phyloP scores from a whole-genome alignment of 2,888 invertebrate species.

The Diadegma fenestrale region DNA sequence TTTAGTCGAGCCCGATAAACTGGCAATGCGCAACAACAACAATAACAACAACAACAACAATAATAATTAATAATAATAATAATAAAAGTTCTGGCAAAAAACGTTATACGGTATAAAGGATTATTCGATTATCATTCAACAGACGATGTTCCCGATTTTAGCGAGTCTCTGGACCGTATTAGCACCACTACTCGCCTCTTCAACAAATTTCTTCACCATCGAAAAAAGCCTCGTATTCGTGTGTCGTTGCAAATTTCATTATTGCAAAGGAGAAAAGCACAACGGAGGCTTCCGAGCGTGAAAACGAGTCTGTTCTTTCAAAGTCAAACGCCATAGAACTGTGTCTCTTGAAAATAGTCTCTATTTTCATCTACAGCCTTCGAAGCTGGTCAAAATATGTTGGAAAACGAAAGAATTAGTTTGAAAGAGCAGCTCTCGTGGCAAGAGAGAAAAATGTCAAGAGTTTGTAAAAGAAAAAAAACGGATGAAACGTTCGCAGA shows the following conservation, averaged over 20 bases:
- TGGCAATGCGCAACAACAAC: constrained; percentile 63
- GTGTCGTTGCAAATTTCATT: not conserved
- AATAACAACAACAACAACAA: constrained; percentile 68
- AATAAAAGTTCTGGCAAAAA: constrained; percentile 62
- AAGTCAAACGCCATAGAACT: not conserved
- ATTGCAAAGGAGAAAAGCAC: not conserved
- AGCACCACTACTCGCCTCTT: constrained; percentile 67
- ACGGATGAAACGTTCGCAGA: constrained; percentile 42
- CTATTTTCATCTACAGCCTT: not conserved
- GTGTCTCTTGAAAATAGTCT: not conserved
- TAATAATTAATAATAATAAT: constrained; percentile 62
- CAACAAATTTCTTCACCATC: not conserved
- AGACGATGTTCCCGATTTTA: constrained; percentile 50
- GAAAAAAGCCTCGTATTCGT: not conserved
- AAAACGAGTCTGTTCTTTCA: not conserved
- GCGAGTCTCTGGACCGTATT: constrained; percentile 48
- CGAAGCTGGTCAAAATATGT: not conserved
- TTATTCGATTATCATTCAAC: constrained; percentile 48
- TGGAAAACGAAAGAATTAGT: not conserved
- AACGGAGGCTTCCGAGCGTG: not conserved
- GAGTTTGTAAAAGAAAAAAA: not conserved
- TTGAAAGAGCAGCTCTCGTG: not conserved
- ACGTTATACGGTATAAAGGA: constrained; percentile 59
- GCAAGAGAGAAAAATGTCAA: not conserved
- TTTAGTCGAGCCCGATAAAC: constrained; percentile 47